Base-by-base conservation (phyloP, 2,113 vertebrate species). In the Gymnarchus niloticus region DNA sequence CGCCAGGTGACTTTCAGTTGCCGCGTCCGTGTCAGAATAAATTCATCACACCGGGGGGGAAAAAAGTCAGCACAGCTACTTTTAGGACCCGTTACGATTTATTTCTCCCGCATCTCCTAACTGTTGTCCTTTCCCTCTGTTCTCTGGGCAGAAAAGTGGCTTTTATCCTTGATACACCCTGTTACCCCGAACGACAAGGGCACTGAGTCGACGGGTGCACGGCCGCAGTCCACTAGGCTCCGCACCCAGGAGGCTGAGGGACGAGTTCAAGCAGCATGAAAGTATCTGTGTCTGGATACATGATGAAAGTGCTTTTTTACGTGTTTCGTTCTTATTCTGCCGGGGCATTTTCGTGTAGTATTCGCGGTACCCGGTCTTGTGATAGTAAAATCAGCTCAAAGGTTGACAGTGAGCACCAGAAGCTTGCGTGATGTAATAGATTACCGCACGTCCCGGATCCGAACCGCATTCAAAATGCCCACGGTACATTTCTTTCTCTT, bases 381-480 rank as follows among this genome's bases (percentile, higher is more conserved):
- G 5, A 83, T 59, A 25, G 59, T 54, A 59, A 65, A 83, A 12
- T 4, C 54, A 78, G 80, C 59, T 21, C 56, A 78, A 41, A 77
- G 86, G 84, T 87, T 88, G 52, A 81, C 87, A 69, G 84, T 56
- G 84, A 51, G 51, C 48, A 86, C 69, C 41, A 51, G 46, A 28
- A 51, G 85, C 23, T 89, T 92, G 91, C 91, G 91, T 92, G 91
- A 92, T 92, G 93, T 91, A 90, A 92, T 92, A 90, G 91, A 92
- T 92, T 92, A 92, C 91, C 91, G 91, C 90, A 90, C 92, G 92
- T 92, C 91, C 91, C 93, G 92, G 91, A 92, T 94, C 89, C 87
- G 76, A 87, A 91, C 87, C 84, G 89, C 88, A 91, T 87, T 69
- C 86, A 86, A 87, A 91, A 90, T 88, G 89, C 49, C 51, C 56